A percentile compares a stretch with the other conserved stretches of the same genome.
Evolutionary conservation across 2,888 invertebrate genomes (phyloP).

Genomic region (Brachyptera risi): DNA sequence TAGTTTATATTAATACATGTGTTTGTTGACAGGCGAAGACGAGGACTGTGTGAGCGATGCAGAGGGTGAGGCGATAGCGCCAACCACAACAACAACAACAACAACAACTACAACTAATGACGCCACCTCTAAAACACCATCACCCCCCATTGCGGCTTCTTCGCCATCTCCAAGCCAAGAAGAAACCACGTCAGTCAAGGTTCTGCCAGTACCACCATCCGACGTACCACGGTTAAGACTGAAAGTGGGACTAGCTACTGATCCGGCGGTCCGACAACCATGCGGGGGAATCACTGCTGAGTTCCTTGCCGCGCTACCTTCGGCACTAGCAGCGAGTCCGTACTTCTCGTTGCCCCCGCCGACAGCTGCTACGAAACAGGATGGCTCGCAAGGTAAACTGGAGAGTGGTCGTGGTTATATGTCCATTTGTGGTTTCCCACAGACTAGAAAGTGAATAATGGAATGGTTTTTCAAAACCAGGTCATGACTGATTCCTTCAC

Average conservation of each 20-base stretch:
- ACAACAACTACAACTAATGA: slow-evolving; percentile 40
- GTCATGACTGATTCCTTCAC: too few relatives aligned
- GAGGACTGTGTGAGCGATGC: slow-evolving; percentile 47
- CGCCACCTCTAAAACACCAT: slow-evolving; percentile 41
- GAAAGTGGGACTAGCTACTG: slow-evolving; percentile 74
- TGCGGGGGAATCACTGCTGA: slow-evolving; percentile 37
- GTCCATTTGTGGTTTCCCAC: too few relatives aligned
- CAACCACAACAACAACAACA: slow-evolving; percentile 23
- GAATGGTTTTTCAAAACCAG: too few relatives aligned
- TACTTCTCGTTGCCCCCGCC: slow-evolving; percentile 41
- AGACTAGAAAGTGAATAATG: too few relatives aligned
- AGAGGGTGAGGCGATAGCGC: slow-evolving; percentile 45
- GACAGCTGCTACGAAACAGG: too few relatives aligned
- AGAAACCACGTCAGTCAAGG: too few relatives aligned
- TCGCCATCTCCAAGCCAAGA: slow-evolving; percentile 31
- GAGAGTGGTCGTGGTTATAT: too few relatives aligned
- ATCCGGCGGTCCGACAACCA: slow-evolving; percentile 63
- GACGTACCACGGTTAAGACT: slow-evolving; percentile 63
- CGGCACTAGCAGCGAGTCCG: slow-evolving; percentile 37
- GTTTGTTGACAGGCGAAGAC: slow-evolving; percentile 43
- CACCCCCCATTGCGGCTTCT: slow-evolving; percentile 37
- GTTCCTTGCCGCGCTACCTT: slow-evolving; percentile 52
- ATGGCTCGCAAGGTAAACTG: too few relatives aligned
- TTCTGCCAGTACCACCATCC: too few relatives aligned
- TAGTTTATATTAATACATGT: too few relatives aligned